These are phyloP conservation scores for Potorous gilbertii DNA, from an alignment of 2,797 vertebrate species.

Conservation along the genomic window DNA sequence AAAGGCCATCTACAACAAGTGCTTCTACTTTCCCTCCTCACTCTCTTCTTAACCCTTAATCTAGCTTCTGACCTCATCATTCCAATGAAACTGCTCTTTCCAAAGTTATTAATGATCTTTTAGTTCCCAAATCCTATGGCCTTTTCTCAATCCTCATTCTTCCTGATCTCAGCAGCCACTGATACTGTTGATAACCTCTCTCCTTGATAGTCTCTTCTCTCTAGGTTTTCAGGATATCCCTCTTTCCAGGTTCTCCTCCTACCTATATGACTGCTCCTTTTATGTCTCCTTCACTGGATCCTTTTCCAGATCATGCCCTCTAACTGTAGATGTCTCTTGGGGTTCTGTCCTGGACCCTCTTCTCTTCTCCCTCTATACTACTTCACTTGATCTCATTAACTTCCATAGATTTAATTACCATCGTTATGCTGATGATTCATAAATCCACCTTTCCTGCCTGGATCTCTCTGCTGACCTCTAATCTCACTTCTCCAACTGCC, in stretches of 20 bases:
- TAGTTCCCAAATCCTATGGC: not conserved
- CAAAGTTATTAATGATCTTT: not conserved
- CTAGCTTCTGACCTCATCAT: not conserved
- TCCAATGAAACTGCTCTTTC: not conserved
- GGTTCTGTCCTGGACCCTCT: not conserved
- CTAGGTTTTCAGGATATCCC: too few relatives aligned
- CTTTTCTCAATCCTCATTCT: not conserved
- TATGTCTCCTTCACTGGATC: too few relatives aligned
- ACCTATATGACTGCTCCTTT: too few relatives aligned
- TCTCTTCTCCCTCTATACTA: not conserved
- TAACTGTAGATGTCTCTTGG: not conserved
- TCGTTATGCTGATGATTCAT: not conserved
- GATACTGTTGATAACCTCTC: too few relatives aligned
- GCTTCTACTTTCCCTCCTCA: not conserved
- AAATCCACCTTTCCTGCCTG: not conserved
- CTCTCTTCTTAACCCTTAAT: not conserved
- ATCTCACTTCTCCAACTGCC: not conserved
- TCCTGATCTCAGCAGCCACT: not conserved
- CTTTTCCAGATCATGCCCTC: not conserved
- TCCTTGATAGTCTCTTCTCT: too few relatives aligned
- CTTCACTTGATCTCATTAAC: not conserved
- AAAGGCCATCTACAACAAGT: not conserved
- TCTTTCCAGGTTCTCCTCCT: not conserved
- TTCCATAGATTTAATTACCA: not conserved
- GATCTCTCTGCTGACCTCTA: not conserved